These are phyloP conservation scores for Vulpes vulpes DNA, from an alignment of 2,113 vertebrate species.

Conservation along the genomic window DNA sequence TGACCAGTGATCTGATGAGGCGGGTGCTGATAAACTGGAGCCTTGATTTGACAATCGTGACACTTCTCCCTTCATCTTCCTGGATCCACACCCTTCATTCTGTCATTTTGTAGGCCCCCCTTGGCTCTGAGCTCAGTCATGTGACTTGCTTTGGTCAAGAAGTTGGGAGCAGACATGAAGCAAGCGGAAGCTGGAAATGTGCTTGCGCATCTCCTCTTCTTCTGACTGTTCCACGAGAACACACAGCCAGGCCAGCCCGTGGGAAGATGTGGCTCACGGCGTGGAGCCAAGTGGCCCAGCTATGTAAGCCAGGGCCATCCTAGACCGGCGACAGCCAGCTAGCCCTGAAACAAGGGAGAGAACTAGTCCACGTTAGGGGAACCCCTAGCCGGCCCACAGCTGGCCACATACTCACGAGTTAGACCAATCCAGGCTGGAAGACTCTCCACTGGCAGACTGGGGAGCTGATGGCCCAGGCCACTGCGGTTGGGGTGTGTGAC, in stretches of 20 bases:
- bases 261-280: not conserved
- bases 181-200: not conserved
- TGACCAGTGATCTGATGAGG: not conserved
- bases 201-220: accelerated
- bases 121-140: not conserved
- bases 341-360: not conserved
- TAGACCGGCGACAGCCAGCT: not conserved
- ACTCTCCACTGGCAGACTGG: not conserved
- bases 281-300: not conserved
- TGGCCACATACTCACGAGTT: not conserved
- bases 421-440: not conserved
- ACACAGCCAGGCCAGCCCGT: not conserved
- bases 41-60: not conserved
- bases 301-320: not conserved
- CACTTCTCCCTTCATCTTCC: not conserved
- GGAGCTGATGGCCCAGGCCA: not conserved
- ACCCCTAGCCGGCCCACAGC: not conserved
- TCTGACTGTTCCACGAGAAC: not conserved
- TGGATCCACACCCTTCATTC: accelerated
- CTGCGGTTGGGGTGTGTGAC: not conserved
- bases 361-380: not conserved
- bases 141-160: not conserved
- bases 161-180: not conserved
- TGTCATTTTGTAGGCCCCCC: not conserved
- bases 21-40: not conserved